Base-by-base conservation (phyloP, 1,140 invertebrate species). In the Zaprionus kolodkinae region DNA sequence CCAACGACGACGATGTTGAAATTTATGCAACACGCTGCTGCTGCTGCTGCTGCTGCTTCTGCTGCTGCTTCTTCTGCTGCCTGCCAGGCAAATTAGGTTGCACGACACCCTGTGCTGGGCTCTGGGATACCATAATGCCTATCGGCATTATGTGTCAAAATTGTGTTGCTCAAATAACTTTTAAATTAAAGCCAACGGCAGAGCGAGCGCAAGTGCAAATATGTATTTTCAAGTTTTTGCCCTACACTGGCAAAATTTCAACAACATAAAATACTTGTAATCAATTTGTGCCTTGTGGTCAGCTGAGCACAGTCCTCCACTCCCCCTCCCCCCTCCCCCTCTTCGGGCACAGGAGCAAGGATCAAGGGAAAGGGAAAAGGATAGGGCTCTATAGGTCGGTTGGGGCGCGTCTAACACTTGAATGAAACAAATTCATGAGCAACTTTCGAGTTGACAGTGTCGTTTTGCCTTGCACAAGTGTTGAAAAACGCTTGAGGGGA, bases 111-210 rank as follows among this genome's bases (percentile, higher is more conserved):
- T 45, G 40, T n/a, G n/a, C 6, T 27, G 33, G 6, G 9, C 30
- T 35, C 64, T 11, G 3, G 35, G 54, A 74, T 43, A 72, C 21
- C 21, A 21, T 76, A 85, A 70, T 73, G 82, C 79, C 82, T 65
- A 30, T 50, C 57, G 80, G 77, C 65, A 70, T 77, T 77, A 88
- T 83, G 78, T 88, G 85, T 89, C 77, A 75, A 88, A 88, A 88
- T 88, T 88, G 84, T 89, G 84, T 88, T 84, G 85, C 84, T 81
- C 81, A 88, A 83, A 89, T 88, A 88, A 88, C 84, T 88, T 88
- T 88, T 88, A 88, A 88, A 88, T 88, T 88, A 88, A 72, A 68
- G 85, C 85, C 84, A 81, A 55, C 36, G 85, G 85, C 84, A 27
- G 21, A 21, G 21, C 21, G 21, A 21, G 21, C 21, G 54, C 38